phyloP scores from a whole-genome alignment of 2,113 vertebrate genomes.

The Arvicanthis niloticus region DNA sequence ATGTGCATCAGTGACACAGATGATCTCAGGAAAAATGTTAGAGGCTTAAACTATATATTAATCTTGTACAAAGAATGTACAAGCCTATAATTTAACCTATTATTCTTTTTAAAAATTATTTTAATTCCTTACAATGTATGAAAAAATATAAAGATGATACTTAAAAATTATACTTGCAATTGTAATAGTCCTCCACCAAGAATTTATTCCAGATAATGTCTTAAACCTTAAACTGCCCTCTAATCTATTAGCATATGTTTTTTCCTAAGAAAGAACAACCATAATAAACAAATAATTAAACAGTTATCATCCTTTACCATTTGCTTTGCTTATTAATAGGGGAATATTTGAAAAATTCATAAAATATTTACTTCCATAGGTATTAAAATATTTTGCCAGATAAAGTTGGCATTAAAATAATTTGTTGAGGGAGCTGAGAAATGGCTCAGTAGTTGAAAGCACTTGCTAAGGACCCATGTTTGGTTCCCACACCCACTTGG shows the following conservation, averaged over 20 bases:
- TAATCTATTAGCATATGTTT: not conserved
- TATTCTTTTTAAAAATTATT: not conserved
- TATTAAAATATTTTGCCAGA: not conserved
- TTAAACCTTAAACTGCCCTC: not conserved
- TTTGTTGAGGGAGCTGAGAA: not conserved
- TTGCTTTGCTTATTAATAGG: not conserved
- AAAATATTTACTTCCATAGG: not conserved
- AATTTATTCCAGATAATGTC: not conserved
- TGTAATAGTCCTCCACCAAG: conserved; percentile 12
- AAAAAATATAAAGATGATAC: not conserved
- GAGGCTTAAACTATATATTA: not conserved
- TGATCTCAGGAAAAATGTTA: not conserved
- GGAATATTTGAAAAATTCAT: not conserved
- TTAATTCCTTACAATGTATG: not conserved
- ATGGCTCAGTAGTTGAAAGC: not conserved
- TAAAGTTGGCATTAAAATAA: not conserved
- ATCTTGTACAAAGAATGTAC: not conserved
- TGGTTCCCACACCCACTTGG: not conserved
- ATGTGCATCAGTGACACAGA: not conserved
- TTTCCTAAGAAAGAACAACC: not conserved
- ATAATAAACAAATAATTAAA: not conserved
- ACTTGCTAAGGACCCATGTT: not conserved
- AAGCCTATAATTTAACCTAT: not conserved
- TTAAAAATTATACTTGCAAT: conserved; percentile 13
- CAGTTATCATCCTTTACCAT: not conserved